These are phyloP conservation scores for Dicycla oo DNA, from an alignment of 2,888 invertebrate genomes.

Conservation along the genomic window DNA sequence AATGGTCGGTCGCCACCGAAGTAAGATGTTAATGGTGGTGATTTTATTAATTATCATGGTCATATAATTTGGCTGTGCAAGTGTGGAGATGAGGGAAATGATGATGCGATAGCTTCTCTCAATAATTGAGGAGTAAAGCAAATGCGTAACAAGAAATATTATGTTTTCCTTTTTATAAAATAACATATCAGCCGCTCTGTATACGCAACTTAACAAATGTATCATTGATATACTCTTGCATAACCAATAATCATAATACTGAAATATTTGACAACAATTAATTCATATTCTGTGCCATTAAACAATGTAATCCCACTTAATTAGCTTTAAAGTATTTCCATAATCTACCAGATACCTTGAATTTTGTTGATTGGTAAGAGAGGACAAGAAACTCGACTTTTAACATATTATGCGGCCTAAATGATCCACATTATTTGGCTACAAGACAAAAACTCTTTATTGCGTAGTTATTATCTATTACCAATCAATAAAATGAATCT, in stretches of 20 bases:
- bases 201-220: background rate
- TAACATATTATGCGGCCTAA: no score
- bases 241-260: slow-evolving; percentile 7
- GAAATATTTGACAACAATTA: slow-evolving; percentile 19
- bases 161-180: slow-evolving; percentile 21
- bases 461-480: background rate
- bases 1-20: slow-evolving; percentile 84
- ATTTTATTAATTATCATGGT: slow-evolving; percentile 44
- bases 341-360: slow-evolving; percentile 42
- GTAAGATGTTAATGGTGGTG: slow-evolving; percentile 52
- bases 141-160: slow-evolving; percentile 27
- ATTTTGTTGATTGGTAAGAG: slow-evolving; percentile 26
- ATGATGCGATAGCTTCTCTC: slow-evolving; percentile 15
- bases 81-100: background rate
- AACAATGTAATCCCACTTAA: slow-evolving; percentile 45
- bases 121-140: slow-evolving; percentile 35
- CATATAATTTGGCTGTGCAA: slow-evolving; percentile 44
- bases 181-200: background rate
- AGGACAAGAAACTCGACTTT: background rate
- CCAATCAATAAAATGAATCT: background rate
- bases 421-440: background rate
- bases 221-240: slow-evolving; percentile 3
- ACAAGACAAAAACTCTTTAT: background rate
- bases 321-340: slow-evolving; percentile 52
- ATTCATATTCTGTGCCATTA: slow-evolving; percentile 50